phyloP scores from a whole-genome alignment of 2,888 invertebrate genomes.

The Ethmia dodecea region DNA sequence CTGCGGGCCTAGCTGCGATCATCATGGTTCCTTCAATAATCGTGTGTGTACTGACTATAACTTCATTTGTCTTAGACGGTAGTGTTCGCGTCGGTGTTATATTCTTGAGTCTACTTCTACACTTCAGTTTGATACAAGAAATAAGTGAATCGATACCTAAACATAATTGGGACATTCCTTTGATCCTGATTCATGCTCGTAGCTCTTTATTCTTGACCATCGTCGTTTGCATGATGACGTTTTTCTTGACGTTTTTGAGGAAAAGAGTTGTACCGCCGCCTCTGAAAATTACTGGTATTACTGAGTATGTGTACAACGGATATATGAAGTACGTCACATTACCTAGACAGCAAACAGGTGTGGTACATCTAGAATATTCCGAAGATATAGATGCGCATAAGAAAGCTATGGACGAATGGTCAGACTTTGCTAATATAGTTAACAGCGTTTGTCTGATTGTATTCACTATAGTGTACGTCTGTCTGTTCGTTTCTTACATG shows the following conservation, averaged over 20 bases:
- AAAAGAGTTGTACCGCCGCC: background rate
- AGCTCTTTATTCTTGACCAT: conserved; percentile 31
- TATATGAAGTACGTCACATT: conserved; percentile 24
- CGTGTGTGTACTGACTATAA: conserved; percentile 27
- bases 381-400: background rate
- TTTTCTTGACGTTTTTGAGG: conserved; percentile 18
- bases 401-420: conserved; percentile 24
- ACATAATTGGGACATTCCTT: conserved; percentile 27
- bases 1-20: conserved; percentile 27
- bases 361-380: background rate
- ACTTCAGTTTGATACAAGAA: conserved; percentile 28
- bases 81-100: conserved; percentile 26
- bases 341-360: conserved; percentile 3
- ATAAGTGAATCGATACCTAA: conserved; percentile 29
- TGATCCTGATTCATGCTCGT: conserved; percentile 32
- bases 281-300: background rate
- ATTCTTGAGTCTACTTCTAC: conserved; percentile 32
- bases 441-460: too few relatives aligned
- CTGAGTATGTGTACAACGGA: conserved; percentile 20
- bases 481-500: too few relatives aligned
- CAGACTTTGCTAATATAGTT: too few relatives aligned
- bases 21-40: conserved; percentile 33
- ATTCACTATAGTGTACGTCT: too few relatives aligned
- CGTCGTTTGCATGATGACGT: conserved; percentile 24
- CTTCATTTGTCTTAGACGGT: conserved; percentile 28